phyloP scores from a whole-genome alignment of 2,113 vertebrate genomes.

The Mormyrus lacerda region DNA sequence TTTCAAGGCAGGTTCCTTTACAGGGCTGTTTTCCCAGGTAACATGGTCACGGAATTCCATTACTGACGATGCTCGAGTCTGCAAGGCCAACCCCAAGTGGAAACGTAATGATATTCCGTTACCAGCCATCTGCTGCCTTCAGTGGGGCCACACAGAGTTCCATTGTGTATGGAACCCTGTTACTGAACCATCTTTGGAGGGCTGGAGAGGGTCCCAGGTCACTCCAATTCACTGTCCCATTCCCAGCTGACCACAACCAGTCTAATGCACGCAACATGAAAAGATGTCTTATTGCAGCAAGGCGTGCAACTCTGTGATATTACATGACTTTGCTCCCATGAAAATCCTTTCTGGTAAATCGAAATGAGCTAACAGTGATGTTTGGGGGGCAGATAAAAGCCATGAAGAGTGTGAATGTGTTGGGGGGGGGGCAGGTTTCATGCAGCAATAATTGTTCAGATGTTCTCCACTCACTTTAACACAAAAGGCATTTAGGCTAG shows the following conservation, averaged over 20 bases:
- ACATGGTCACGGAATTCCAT: constrained; percentile 5
- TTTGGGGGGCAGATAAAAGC: not conserved
- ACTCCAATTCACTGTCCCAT: not conserved
- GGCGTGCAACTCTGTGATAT: not conserved
- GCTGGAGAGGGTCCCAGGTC: not conserved
- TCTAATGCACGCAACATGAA: not conserved
- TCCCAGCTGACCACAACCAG: not conserved
- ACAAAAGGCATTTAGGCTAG: not conserved
- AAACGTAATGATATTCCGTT: constrained; percentile 26
- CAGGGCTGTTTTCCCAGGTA: constrained; percentile 11
- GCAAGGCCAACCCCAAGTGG: not conserved
- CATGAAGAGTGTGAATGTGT: not conserved
- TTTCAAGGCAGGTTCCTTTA: not conserved
- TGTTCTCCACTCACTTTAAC: not conserved
- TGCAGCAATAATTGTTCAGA: no score
- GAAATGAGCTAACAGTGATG: not conserved
- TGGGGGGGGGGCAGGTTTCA: not conserved
- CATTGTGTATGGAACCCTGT: not conserved
- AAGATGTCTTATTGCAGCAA: not conserved
- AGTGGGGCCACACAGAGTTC: not conserved
- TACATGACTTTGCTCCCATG: not conserved
- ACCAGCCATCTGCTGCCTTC: constrained; percentile 23
- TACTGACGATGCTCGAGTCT: constrained; percentile 9
- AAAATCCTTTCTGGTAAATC: not conserved
- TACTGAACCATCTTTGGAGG: not conserved